Evolutionary conservation across 2,113 vertebrate species (phyloP).

Genomic region (Crocuta crocuta): DNA sequence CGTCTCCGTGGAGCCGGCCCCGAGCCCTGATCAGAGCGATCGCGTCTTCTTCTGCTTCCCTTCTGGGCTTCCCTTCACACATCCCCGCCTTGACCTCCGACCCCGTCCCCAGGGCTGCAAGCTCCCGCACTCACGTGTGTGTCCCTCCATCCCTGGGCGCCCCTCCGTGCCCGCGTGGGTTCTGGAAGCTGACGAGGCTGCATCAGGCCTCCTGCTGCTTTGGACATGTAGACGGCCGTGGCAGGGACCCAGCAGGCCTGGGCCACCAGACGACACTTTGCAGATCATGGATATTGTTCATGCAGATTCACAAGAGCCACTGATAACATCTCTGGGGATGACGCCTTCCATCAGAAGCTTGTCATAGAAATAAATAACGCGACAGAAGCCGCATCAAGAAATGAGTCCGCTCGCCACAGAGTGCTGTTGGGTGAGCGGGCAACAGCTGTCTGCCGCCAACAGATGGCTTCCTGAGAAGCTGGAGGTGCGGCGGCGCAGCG

Average conservation of each 20-base stretch:
- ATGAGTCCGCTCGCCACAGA: fast-evolving
- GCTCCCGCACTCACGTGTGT: too few species aligned
- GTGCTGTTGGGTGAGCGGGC: fast-evolving
- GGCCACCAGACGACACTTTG: not conserved
- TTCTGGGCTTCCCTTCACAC: fast-evolving
- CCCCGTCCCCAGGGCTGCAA: fast-evolving
- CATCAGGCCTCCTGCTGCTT: not conserved
- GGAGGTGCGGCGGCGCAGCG: fast-evolving
- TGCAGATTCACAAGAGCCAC: not conserved
- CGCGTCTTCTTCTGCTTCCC: fast-evolving
- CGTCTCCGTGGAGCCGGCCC: fast-evolving
- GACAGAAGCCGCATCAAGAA: not conserved
- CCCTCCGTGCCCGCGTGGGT: fast-evolving
- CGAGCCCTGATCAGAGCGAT: fast-evolving
- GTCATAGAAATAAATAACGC: not conserved
- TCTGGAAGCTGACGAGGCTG: fast-evolving
- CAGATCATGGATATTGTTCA: not conserved
- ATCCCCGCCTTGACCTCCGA: fast-evolving
- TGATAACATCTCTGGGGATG: not conserved
- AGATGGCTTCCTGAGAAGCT: fast-evolving
- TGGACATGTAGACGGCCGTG: not conserved
- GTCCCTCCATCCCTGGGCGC: fast-evolving
- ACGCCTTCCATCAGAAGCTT: not conserved
- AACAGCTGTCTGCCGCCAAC: not conserved
- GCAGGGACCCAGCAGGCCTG: not conserved